phyloP scores from a whole-genome alignment of 2,888 invertebrate genomes.

The Drosophila limbata region DNA sequence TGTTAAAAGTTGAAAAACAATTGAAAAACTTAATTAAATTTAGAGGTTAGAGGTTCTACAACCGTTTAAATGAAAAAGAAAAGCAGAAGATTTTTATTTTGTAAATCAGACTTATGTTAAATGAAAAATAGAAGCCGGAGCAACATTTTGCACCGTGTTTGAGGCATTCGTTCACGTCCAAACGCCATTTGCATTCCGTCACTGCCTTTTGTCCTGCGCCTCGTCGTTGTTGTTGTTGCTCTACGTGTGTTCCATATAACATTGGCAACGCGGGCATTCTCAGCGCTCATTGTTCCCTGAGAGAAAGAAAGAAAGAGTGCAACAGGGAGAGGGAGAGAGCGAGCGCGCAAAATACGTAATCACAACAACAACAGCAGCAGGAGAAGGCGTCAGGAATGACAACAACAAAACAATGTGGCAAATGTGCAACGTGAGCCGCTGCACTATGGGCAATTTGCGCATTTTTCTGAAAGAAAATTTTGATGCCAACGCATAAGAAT shows the following conservation, averaged over 20 bases:
- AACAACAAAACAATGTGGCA: slow-evolving; percentile 73
- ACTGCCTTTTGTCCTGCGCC: slow-evolving; percentile 64
- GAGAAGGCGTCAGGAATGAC: slow-evolving; percentile 52
- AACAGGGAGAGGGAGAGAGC: not conserved
- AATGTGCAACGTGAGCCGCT: slow-evolving; percentile 67
- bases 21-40: no score
- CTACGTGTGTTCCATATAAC: slow-evolving; percentile 72
- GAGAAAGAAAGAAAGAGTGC: not conserved
- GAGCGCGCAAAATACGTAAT: slow-evolving; percentile 55
- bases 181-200: slow-evolving; percentile 74
- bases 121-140: slow-evolving; percentile 11
- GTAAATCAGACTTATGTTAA: not conserved
- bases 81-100: slow-evolving; percentile 10
- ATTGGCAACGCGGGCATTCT: slow-evolving; percentile 54
- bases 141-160: slow-evolving; percentile 53
- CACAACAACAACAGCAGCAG: slow-evolving; percentile 42
- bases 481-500: no score
- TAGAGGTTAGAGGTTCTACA: no score
- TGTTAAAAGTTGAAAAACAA: no score
- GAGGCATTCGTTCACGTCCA: slow-evolving; percentile 58
- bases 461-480: not conserved
- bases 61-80: not conserved
- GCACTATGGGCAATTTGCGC: not conserved
- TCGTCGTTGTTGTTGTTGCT: not conserved
- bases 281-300: slow-evolving; percentile 43